Evolutionary conservation across 2,888 invertebrate genomes (phyloP), one percentile per base, ranked within the genome.

Genomic region (Nipponacmea schrenckii): DNA sequence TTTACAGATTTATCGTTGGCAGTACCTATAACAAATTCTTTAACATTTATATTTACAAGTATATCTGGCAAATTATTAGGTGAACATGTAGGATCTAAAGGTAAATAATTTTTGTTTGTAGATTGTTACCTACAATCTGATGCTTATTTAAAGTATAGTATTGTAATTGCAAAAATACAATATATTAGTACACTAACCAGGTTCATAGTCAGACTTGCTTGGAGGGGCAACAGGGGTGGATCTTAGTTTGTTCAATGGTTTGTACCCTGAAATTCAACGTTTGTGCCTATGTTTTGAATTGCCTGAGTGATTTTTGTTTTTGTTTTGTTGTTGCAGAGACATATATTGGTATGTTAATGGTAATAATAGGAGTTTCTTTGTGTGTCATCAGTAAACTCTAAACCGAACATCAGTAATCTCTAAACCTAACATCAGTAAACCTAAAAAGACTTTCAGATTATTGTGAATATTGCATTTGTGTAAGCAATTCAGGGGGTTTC

Each of bases 21-120:
- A 95, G 74, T 96, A 95, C 89, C 96, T 0, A 91, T 94, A 0
- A 93, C 95, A 14, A 96, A 96, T 90, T 94, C 95, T 0, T 90
- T 96, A 48, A 95, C 95, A 17, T 96, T 96, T 89, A 92, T 94
- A 0, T 93, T 94, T 87, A 96, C 96, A 0, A 95, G 94, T 0
- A 81, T 95, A 71, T 92, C 93, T 0, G 95, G 95, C 0, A 92
- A 92, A 81, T 86, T 92, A 8, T 85, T 94, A 4, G 94, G 95
- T 0, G 95, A 96, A 88, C 91, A 92, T 73, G 91, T 82, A 10
- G 72, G 79, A 24, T 76, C 78, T 31, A 78, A 69, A 71, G 81
- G 84, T 84, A 75, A 77, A 77, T 72, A 39, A 17, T 67, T 15
- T 68, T 44, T 45, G 15, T 24, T 15, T 27, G 20, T 4, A 64